Conservation (phyloP, 1,140 invertebrate genomes). For the Heliconius hewitsoni region DNA sequence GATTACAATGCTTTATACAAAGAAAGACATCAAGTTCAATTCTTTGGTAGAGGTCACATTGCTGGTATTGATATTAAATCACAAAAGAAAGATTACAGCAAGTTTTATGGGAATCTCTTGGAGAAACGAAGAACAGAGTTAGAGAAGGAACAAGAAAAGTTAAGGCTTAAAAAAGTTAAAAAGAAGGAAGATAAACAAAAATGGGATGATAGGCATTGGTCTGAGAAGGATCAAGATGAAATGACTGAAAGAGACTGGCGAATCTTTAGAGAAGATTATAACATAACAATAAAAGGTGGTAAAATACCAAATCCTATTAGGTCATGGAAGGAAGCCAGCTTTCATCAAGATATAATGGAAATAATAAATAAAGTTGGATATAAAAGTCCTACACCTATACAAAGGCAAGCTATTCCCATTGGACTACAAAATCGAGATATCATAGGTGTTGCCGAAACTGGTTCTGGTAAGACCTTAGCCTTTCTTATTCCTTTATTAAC, state of each 20-base stretch:
- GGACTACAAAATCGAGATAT: conserved; percentile 99
- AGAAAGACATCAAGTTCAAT: conserved; percentile 97
- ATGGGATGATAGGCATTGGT: conserved; percentile 99
- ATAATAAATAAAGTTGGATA: conserved; percentile 98
- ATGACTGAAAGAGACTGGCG: conserved; percentile 99
- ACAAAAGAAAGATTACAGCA: conserved; percentile 98
- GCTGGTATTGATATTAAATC: conserved; percentile 98
- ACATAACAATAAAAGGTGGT: conserved; percentile 99
- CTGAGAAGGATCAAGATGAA: conserved; percentile 95
- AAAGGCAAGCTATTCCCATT: conserved; percentile 99
- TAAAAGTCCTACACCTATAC: conserved; percentile 99
- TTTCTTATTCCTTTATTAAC: conserved; percentile 98
- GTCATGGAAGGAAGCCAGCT: conserved; percentile 96
- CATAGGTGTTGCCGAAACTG: conserved; percentile 99
- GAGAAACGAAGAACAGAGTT: conserved; percentile 97
- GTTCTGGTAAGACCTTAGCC: conserved; percentile 98
- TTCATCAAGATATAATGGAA: conserved; percentile 95
- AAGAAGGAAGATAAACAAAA: conserved; percentile 98
- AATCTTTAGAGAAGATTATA: conserved; percentile 99
- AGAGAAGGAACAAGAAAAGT: conserved; percentile 98
- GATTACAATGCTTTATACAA: conserved; percentile 99
- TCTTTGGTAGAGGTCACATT: conserved; percentile 98
- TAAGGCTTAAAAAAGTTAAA: conserved; percentile 95
- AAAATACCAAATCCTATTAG: conserved; percentile 98
- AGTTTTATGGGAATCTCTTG: conserved; percentile 98